These are phyloP conservation scores for Pteropus rufus DNA, from an alignment of 2,797 vertebrate genomes.

Conservation along the genomic window DNA sequence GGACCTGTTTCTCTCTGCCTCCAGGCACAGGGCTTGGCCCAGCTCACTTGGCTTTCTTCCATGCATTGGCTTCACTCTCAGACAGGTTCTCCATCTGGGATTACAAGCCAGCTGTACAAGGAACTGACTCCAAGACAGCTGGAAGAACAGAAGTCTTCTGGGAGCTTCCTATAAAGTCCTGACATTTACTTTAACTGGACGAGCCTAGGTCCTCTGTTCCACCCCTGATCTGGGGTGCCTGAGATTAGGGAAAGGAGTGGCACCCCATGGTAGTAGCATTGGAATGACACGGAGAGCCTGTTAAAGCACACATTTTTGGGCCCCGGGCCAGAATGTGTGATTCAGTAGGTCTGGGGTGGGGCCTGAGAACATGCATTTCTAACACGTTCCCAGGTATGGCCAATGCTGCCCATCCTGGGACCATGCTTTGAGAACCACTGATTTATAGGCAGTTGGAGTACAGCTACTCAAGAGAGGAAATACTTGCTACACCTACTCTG, in stretches of 20 bases:
- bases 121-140: not conserved
- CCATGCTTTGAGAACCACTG: not conserved
- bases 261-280: not conserved
- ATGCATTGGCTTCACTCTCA: slow-evolving; percentile 32
- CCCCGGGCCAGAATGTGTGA: not conserved
- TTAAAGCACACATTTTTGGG: not conserved
- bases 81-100: not conserved
- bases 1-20: not conserved
- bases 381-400: not conserved
- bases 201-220: not conserved
- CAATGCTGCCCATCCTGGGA: not conserved
- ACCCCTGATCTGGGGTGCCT: not conserved
- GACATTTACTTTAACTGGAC: not conserved
- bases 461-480: not conserved
- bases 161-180: not conserved
- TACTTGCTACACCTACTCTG: not conserved
- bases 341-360: not conserved
- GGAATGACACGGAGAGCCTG: not conserved
- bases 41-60: not conserved
- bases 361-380: not conserved
- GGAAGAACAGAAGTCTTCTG: slow-evolving; percentile 20
- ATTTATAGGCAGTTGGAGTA: not conserved
- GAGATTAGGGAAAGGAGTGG: not conserved
- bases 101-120: slow-evolving; percentile 21
- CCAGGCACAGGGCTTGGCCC: not conserved